A percentile compares a stretch with the other conserved stretches of the same genome.
These are phyloP conservation scores for Hydra vulgaris DNA, from an alignment of 30 jellyfish, hydroid and myxozoan species.

Conservation along the genomic window DNA sequence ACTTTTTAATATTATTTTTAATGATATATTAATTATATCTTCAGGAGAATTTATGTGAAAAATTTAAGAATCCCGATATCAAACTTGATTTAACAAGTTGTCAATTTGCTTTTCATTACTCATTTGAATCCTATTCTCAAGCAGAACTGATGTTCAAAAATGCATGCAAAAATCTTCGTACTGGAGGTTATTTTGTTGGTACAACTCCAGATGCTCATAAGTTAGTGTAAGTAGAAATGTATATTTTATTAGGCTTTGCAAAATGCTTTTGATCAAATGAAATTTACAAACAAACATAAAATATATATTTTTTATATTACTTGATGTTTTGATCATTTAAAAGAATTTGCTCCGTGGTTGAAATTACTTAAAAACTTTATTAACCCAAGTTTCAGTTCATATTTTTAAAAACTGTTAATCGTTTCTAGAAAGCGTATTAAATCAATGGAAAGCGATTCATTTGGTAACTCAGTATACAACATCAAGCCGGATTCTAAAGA, in stretches of 20 bases:
- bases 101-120: slow-evolving; percentile 95
- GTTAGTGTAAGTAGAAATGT: slow-evolving; percentile 69
- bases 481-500: slow-evolving; percentile 76
- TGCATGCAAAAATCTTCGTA: slow-evolving; percentile 90
- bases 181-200: slow-evolving; percentile 97
- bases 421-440: slow-evolving; percentile 59
- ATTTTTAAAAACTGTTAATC: no score
- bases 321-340: no score
- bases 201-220: slow-evolving; percentile 93
- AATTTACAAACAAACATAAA: not conserved
- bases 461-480: slow-evolving; percentile 80
- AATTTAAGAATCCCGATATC: slow-evolving; percentile 44
- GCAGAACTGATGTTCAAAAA: slow-evolving; percentile 83
- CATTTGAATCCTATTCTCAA: slow-evolving; percentile 86
- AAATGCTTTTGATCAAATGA: not conserved
- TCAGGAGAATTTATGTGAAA: slow-evolving; percentile 52
- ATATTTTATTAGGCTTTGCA: not conserved
- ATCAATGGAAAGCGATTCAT: slow-evolving; percentile 59
- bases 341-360: no score
- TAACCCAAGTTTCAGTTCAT: no score
- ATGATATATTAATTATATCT: no score
- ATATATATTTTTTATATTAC: not conserved
- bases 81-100: slow-evolving; percentile 93
- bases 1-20: no score
- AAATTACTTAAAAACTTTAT: no score